These are phyloP conservation scores for Tenthredo amoena DNA, from an alignment of 2,888 invertebrate species.

Conservation along the genomic window DNA sequence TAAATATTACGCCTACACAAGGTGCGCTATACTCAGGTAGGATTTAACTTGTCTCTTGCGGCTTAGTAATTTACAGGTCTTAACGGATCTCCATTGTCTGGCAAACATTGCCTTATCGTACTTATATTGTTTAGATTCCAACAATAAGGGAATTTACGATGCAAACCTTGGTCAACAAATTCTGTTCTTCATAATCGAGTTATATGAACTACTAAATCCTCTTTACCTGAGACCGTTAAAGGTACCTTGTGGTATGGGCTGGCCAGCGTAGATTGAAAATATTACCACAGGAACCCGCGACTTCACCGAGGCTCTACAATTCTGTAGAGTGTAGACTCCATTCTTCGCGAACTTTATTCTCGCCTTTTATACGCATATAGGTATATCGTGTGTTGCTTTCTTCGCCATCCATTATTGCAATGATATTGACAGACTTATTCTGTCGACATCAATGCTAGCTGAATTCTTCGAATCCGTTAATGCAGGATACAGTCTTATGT, in stretches of 20 bases:
- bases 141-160: slow-evolving; percentile 28
- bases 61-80: not conserved
- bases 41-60: slow-evolving; percentile 7
- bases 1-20: not conserved
- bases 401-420: not conserved
- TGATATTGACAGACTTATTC: slow-evolving; percentile 4
- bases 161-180: slow-evolving; percentile 36
- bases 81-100: not conserved
- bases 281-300: slow-evolving; percentile 38
- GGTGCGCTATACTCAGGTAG: not conserved
- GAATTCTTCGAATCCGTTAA: not conserved
- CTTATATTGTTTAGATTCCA: slow-evolving; percentile 34
- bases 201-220: slow-evolving; percentile 45
- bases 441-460: not conserved
- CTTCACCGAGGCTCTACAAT: slow-evolving; percentile 37
- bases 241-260: slow-evolving; percentile 18
- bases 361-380: slow-evolving; percentile 14
- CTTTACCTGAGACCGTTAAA: slow-evolving; percentile 38
- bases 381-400: not conserved
- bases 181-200: slow-evolving; percentile 45
- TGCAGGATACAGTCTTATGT: not conserved
- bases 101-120: not conserved
- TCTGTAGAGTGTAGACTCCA: slow-evolving; percentile 29
- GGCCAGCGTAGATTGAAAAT: slow-evolving; percentile 43
- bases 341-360: slow-evolving; percentile 34